A percentile compares a stretch with the other conserved stretches of the same genome.
phyloP scores from a whole-genome alignment of 2,797 vertebrate genomes.

The Sciurus vulgaris region DNA sequence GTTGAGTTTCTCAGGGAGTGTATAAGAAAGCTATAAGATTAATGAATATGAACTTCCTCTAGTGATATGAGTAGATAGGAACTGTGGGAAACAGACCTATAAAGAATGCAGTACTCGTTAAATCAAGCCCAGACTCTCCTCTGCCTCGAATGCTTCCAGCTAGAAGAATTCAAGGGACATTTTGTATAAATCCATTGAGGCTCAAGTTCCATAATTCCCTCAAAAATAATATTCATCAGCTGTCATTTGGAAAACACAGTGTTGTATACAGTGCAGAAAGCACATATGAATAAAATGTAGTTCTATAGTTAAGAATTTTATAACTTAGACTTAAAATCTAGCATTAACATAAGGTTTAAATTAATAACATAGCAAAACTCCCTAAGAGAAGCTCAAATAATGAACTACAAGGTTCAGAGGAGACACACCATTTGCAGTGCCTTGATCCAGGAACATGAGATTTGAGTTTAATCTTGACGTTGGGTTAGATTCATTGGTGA shows the following conservation, averaged over 20 bases:
- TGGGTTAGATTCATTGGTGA: background rate
- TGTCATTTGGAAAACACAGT: background rate
- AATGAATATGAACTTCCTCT: slow-evolving; percentile 57
- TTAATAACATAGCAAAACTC: background rate
- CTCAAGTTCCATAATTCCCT: background rate
- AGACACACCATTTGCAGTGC: background rate
- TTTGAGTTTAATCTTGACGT: background rate
- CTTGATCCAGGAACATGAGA: background rate
- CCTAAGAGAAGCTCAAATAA: slow-evolving; percentile 24
- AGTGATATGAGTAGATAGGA: slow-evolving; percentile 49
- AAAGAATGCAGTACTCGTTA: background rate
- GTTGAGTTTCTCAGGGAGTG: slow-evolving; percentile 48
- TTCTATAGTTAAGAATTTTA: background rate
- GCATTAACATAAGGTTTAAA: background rate
- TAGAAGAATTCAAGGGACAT: slow-evolving; percentile 6
- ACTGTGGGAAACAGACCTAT: slow-evolving; percentile 33
- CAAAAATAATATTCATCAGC: slow-evolving; percentile 18
- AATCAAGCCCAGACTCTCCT: background rate
- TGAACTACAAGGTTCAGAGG: background rate
- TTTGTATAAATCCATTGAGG: slow-evolving; percentile 8
- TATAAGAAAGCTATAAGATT: slow-evolving; percentile 55
- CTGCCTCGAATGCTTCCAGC: background rate
- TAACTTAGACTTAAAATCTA: slow-evolving; percentile 35
- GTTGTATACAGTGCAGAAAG: background rate
- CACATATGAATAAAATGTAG: background rate